Evolutionary conservation across 2,797 vertebrate genomes (phyloP), one percentile per base, ranked within the genome.

Genomic region (Anableps anableps): DNA sequence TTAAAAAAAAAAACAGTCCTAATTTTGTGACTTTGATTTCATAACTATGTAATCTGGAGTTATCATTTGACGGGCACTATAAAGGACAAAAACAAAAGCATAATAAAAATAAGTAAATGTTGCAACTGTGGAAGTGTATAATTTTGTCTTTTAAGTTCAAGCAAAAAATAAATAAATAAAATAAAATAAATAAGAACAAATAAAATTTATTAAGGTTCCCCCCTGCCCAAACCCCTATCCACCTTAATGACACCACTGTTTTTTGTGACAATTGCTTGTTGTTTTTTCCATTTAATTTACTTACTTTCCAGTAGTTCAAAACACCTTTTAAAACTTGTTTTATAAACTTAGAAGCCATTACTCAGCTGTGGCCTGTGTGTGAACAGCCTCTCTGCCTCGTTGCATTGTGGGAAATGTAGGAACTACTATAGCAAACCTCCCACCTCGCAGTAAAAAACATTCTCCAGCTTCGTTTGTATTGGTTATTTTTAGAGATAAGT

Each of bases 381-480:
- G n/a, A 29, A 29, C 43, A 2, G n/a, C 53, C 17, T 31, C 14
- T 2, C 26, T 55, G 34, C 31, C 64, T 7, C 8, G 19, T 50
- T 88, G 80, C 72, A 81, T 84, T 84, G 26, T 83, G 79, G 84
- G 82, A 82, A 83, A 80, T 77, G 74, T 80, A 81, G 77, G 55
- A 77, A 55, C 0, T 13, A 2, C 2, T 26, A 13, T 45, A 75
- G 31, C 34, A 41, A 13, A 11, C 47, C 14, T 66, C 71, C 26
- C 0, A 21, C 1, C 1, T 26, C 36, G 3, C 14, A 70, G 31
- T 50, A 41, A 21, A 48, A 29, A 2, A 48, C 23, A 4, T 26
- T 5, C 50, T 38, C 73, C 43, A 0, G 58, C 14, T 4, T 41
- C 38, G 10, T 47, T 72, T 43, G 58, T 43, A 74, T 77, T 72